phyloP scores from a whole-genome alignment of 2,113 vertebrate genomes.

The Pelobates fuscus region DNA sequence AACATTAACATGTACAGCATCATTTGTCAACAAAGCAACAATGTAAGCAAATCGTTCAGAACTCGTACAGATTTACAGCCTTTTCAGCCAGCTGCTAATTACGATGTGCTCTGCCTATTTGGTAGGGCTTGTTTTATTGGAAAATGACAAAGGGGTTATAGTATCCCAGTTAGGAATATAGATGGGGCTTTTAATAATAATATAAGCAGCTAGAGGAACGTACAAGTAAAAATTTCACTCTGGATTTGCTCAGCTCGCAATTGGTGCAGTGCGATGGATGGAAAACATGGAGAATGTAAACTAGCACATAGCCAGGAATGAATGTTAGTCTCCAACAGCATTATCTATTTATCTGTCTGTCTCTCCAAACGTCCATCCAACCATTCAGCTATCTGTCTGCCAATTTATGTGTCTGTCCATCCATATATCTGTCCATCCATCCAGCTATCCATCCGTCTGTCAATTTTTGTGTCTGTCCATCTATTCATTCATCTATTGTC shows the following conservation, averaged over 20 bases:
- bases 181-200: constrained; percentile 80
- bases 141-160: constrained; percentile 83
- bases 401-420: no score
- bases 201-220: constrained; percentile 71
- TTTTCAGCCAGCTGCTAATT: constrained; percentile 87
- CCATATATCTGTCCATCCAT: no score
- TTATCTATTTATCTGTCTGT: no score
- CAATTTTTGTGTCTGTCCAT: no score
- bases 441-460: no score
- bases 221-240: constrained; percentile 70
- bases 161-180: constrained; percentile 81
- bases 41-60: constrained; percentile 89
- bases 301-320: no score
- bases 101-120: constrained; percentile 85
- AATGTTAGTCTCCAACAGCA: no score
- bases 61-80: constrained; percentile 86
- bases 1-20: constrained; percentile 89
- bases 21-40: constrained; percentile 89
- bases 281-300: neutral
- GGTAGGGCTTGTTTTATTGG: constrained; percentile 83
- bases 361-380: no score
- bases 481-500: no score
- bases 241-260: constrained; percentile 70
- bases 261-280: constrained; percentile 73
- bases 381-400: no score